Conservation (phyloP, 2,888 invertebrate genomes). For the Acanthoscelides obtectus region DNA sequence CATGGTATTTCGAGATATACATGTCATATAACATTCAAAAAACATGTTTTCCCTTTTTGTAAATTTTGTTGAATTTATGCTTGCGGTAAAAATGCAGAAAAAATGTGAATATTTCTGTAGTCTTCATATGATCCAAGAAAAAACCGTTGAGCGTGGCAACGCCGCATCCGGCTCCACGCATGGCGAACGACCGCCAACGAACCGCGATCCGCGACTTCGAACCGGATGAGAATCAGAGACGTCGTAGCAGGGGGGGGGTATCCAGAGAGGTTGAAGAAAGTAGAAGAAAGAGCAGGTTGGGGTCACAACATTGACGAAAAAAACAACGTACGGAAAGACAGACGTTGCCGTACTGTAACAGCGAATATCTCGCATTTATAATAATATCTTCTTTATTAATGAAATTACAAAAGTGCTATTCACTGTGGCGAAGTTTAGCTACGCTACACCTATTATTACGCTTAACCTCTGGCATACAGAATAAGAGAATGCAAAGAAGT, state of each 20-base stretch:
- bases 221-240: constrained; percentile 1
- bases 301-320: neutral
- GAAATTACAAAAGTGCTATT: neutral
- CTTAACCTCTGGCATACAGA: too few species aligned
- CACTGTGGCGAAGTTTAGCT: too few species aligned
- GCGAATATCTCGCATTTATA: neutral
- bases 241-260: neutral
- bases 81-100: too few species aligned
- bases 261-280: constrained; percentile 18
- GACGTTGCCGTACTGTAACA: neutral
- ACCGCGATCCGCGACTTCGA: neutral
- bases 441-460: too few species aligned
- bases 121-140: too few species aligned
- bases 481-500: too few species aligned
- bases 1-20: too few species aligned
- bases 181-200: neutral
- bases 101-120: too few species aligned
- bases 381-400: too few species aligned
- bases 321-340: neutral
- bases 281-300: constrained; percentile 26
- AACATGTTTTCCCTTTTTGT: too few species aligned
- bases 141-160: neutral
- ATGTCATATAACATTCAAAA: too few species aligned
- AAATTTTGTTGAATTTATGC: too few species aligned
- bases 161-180: neutral